Percentiles rank a stretch among this genome's conserved stretches.
phyloP scores from a whole-genome alignment of 2,888 invertebrate genomes.

The Lydus trimaculatus region DNA sequence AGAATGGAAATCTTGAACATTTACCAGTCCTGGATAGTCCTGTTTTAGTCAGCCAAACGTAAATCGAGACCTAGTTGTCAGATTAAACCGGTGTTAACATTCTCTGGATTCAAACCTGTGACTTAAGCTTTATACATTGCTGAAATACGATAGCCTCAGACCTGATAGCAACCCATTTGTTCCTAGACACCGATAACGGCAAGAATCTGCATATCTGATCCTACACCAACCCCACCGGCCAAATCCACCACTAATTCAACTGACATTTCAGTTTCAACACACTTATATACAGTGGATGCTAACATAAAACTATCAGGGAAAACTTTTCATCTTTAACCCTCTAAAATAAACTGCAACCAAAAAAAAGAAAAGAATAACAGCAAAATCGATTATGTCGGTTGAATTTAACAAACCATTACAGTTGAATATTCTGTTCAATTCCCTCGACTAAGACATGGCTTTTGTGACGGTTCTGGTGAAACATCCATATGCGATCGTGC shows the following conservation, averaged over 20 bases:
- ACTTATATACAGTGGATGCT: neutral
- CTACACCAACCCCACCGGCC: constrained; percentile 27
- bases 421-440: constrained; percentile 1
- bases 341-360: neutral
- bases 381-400: neutral
- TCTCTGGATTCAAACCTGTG: constrained; percentile 31
- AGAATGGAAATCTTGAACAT: constrained; percentile 13
- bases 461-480: neutral
- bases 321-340: neutral
- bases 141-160: constrained; percentile 29
- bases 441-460: constrained; percentile 1
- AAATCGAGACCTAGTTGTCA: constrained; percentile 23
- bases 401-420: constrained; percentile 6
- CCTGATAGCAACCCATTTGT: constrained; percentile 38
- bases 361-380: neutral
- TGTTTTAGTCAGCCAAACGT: constrained; percentile 16
- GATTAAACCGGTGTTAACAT: constrained; percentile 35
- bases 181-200: constrained; percentile 37
- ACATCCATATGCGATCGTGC: constrained; percentile 33
- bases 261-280: constrained; percentile 18
- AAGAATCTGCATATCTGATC: constrained; percentile 40
- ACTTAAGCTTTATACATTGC: constrained; percentile 37
- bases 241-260: constrained; percentile 31
- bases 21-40: neutral
- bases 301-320: neutral